Conservation (phyloP, 1,140 invertebrate species). For the Adoxophyes honmai region DNA sequence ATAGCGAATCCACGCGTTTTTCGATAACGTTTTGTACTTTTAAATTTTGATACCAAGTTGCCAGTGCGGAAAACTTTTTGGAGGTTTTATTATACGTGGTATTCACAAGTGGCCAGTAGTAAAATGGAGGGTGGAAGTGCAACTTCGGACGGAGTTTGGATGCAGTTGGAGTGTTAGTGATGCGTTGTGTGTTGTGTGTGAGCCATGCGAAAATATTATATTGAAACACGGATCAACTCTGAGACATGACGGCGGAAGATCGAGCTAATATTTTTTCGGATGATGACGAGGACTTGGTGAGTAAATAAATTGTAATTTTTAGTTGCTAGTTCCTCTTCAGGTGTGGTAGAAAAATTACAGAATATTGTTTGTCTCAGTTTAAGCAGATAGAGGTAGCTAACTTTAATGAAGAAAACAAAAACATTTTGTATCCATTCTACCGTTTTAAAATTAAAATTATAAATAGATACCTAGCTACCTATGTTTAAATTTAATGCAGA, state of each 20-base stretch:
- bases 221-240: slow-evolving; percentile 32
- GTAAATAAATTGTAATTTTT: too few species aligned
- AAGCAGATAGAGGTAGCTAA: too few species aligned
- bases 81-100: too few species aligned
- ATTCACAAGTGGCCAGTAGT: too few species aligned
- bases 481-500: too few species aligned
- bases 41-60: neutral
- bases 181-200: slow-evolving; percentile 45
- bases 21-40: slow-evolving; percentile 5
- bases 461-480: too few species aligned
- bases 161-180: slow-evolving; percentile 61
- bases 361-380: too few species aligned
- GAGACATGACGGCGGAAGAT: slow-evolving; percentile 60
- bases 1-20: slow-evolving; percentile 15
- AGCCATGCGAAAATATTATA: slow-evolving; percentile 52
- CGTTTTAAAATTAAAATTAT: too few species aligned
- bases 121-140: slow-evolving; percentile 19
- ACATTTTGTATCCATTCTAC: too few species aligned
- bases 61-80: neutral
- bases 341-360: too few species aligned
- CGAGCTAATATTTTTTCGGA: slow-evolving; percentile 62
- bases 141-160: slow-evolving; percentile 60
- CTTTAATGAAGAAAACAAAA: too few species aligned
- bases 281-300: slow-evolving; percentile 68
- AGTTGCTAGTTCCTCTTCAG: too few species aligned